phyloP scores from a whole-genome alignment of 2,888 invertebrate genomes.

The Drosophila helvetica region DNA sequence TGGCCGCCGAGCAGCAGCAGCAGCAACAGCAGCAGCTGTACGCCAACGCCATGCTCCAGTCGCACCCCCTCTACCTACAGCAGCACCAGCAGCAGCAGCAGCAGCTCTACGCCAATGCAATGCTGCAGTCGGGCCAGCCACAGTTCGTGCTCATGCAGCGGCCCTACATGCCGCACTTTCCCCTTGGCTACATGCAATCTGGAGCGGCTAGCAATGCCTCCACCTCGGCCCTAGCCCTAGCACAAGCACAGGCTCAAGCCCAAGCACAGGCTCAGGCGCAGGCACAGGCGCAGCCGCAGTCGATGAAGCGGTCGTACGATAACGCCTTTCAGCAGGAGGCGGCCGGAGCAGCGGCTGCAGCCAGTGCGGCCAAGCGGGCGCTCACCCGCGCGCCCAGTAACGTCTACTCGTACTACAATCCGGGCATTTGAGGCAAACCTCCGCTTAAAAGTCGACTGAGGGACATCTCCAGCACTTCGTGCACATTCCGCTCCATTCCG shows the following conservation, averaged over 20 bases:
- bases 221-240: constrained; percentile 37
- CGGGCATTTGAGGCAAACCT: constrained; percentile 69
- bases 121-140: constrained; percentile 74
- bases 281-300: constrained; percentile 63
- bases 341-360: constrained; percentile 70
- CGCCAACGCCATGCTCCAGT: constrained; percentile 72
- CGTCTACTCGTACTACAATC: constrained; percentile 80
- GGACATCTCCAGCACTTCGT: constrained; percentile 48
- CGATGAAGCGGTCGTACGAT: constrained; percentile 89
- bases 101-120: constrained; percentile 43
- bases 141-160: constrained; percentile 83
- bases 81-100: constrained; percentile 61
- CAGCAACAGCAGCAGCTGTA: constrained; percentile 74
- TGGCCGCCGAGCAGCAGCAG: constrained; percentile 82
- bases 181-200: constrained; percentile 71
- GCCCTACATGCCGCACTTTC: constrained; percentile 82
- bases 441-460: background rate
- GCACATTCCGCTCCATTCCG: constrained; percentile 54
- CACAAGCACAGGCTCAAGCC: too few species aligned
- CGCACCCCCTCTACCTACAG: constrained; percentile 73
- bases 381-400: constrained; percentile 77
- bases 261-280: background rate
- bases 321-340: constrained; percentile 87
- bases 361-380: constrained; percentile 82
- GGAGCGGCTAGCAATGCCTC: constrained; percentile 47